A percentile compares a stretch with the other conserved stretches of the same genome.
These are phyloP conservation scores for Spea bombifrons DNA, from an alignment of 2,113 vertebrate genomes.

Conservation along the genomic window DNA sequence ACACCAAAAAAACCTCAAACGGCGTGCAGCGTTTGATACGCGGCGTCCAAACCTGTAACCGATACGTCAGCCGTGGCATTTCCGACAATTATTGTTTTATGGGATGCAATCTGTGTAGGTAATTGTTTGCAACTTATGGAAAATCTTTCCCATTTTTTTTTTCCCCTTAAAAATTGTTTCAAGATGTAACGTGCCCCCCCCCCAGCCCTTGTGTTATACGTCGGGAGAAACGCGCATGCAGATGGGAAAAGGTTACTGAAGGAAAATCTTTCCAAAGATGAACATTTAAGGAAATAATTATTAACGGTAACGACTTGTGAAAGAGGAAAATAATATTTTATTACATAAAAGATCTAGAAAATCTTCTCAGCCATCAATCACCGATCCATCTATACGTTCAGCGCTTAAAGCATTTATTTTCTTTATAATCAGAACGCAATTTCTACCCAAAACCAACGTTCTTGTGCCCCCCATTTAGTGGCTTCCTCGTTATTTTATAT, in stretches of 20 bases:
- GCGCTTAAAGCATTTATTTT: too few species aligned
- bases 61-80: neutral
- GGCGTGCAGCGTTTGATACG: accelerated
- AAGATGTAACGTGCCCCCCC: conserved; percentile 7
- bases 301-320: neutral
- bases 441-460: too few species aligned
- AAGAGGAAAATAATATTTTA: too few species aligned
- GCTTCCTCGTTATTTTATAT: too few species aligned
- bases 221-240: neutral
- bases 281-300: neutral
- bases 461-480: too few species aligned
- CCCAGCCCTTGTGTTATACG: neutral
- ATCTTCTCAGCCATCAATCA: too few species aligned
- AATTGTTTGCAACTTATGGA: conserved; percentile 30
- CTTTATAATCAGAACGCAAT: too few species aligned
- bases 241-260: conserved; percentile 30
- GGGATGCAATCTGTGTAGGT: accelerated
- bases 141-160: conserved; percentile 24
- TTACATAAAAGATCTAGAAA: too few species aligned
- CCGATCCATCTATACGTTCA: too few species aligned
- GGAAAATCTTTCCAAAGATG: neutral
- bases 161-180: conserved; percentile 3
- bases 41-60: accelerated
- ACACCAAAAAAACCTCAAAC: neutral
- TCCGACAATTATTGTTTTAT: neutral